phyloP scores from a whole-genome alignment of 1,140 invertebrate species.

The Neuroterus valhalla region DNA sequence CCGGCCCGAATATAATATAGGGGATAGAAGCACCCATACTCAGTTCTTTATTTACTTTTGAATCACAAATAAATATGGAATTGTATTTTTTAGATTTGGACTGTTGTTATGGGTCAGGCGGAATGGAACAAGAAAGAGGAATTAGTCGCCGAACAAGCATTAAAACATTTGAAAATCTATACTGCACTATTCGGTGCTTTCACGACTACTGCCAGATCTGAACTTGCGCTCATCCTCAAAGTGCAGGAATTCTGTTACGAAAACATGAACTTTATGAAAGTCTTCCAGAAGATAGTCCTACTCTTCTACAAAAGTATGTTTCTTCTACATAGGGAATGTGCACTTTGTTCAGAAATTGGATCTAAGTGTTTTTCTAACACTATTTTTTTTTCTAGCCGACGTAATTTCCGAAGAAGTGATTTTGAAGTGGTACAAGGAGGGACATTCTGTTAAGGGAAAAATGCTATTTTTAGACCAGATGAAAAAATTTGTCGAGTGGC shows the following conservation, averaged over 20 bases:
- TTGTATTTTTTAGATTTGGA: slow-evolving; percentile 84
- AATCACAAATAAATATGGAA: slow-evolving; percentile 17
- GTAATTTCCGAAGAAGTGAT: slow-evolving; percentile 94
- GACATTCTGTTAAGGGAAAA: slow-evolving; percentile 95
- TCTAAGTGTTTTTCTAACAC: slow-evolving; percentile 30
- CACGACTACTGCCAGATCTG: slow-evolving; percentile 87
- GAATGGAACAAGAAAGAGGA: slow-evolving; percentile 99
- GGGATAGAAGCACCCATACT: too few species aligned
- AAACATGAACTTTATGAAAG: slow-evolving; percentile 99
- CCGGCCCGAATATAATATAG: too few species aligned
- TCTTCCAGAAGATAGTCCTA: slow-evolving; percentile 97
- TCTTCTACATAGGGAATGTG: not conserved
- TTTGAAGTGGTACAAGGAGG: slow-evolving; percentile 94
- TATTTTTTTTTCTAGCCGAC: slow-evolving; percentile 78
- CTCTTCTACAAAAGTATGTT: slow-evolving; percentile 94
- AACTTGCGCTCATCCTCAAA: slow-evolving; percentile 90
- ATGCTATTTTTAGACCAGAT: slow-evolving; percentile 98
- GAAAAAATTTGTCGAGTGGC: slow-evolving; percentile 97
- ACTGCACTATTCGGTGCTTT: slow-evolving; percentile 91
- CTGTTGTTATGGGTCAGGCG: slow-evolving; percentile 92
- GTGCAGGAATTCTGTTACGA: slow-evolving; percentile 98
- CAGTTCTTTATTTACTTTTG: slow-evolving; percentile 34
- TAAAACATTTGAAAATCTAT: slow-evolving; percentile 92
- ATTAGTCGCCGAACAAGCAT: slow-evolving; percentile 93
- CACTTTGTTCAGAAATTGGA: slow-evolving; percentile 34